phyloP scores from a whole-genome alignment of 2,113 vertebrate genomes.

The Triplophysa rosa region DNA sequence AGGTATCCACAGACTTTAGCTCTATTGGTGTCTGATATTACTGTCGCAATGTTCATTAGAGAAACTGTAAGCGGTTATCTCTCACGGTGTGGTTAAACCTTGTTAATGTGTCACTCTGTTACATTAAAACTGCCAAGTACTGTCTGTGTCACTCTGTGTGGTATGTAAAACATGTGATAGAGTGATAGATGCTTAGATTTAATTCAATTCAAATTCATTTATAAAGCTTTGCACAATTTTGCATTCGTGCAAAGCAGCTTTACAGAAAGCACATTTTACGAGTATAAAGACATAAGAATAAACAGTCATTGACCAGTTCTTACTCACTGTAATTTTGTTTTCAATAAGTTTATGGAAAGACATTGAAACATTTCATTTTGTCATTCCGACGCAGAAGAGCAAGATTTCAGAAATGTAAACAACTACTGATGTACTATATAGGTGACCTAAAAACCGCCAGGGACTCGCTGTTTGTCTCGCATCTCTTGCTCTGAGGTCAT shows the following conservation, averaged over 20 bases:
- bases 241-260: too few species aligned
- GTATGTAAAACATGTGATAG: neutral
- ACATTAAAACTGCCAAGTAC: conserved; percentile 1
- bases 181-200: neutral
- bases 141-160: neutral
- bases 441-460: too few species aligned
- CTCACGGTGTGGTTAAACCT: neutral
- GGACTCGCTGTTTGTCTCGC: too few species aligned
- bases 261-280: neutral
- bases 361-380: too few species aligned
- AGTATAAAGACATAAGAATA: too few species aligned
- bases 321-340: too few species aligned
- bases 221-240: too few species aligned
- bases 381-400: too few species aligned
- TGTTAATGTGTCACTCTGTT: conserved; percentile 10
- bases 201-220: neutral
- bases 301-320: too few species aligned
- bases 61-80: conserved; percentile 5
- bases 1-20: neutral
- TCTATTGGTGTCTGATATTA: neutral
- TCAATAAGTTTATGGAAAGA: too few species aligned
- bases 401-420: too few species aligned
- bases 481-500: neutral
- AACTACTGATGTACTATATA: too few species aligned
- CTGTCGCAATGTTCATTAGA: conserved; percentile 6